phyloP scores from a whole-genome alignment of 64 coral and sea anemone species.

The Anthopleura sola region DNA sequence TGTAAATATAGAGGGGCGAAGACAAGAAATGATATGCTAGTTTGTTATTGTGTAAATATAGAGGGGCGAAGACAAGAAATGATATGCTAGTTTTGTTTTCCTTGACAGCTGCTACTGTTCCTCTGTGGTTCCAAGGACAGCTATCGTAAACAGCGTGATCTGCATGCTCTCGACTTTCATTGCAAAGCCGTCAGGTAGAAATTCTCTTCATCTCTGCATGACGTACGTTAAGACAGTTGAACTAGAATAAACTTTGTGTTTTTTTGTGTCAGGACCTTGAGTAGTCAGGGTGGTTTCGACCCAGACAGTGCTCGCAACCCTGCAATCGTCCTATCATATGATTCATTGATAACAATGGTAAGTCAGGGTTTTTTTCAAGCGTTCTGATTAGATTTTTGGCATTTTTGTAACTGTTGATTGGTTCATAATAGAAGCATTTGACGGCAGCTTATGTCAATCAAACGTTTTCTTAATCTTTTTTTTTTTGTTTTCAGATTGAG shows the following conservation, averaged over 20 bases:
- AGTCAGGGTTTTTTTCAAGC: neutral
- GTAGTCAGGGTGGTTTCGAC: slow-evolving; percentile 74
- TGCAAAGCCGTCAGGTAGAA: slow-evolving; percentile 84
- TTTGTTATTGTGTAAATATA: too few relatives aligned
- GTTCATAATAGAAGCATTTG: neutral
- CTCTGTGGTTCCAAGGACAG: slow-evolving; percentile 97
- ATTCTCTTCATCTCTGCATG: too few relatives aligned
- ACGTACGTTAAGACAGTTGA: too few relatives aligned
- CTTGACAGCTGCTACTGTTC: slow-evolving; percentile 70
- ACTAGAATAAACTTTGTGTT: neutral
- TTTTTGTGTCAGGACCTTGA: slow-evolving; percentile 50
- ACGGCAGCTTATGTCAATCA: too few relatives aligned
- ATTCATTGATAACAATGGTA: slow-evolving; percentile 81
- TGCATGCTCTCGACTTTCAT: slow-evolving; percentile 84
- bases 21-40: too few relatives aligned
- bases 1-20: too few relatives aligned
- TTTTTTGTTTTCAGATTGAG: slow-evolving; percentile 57
- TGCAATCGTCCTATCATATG: slow-evolving; percentile 69
- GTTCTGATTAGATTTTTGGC: too few relatives aligned
- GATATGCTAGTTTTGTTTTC: neutral
- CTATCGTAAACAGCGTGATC: slow-evolving; percentile 82
- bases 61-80: too few relatives aligned
- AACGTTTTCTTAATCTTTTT: neutral
- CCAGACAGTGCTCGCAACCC: slow-evolving; percentile 52
- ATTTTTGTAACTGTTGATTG: neutral